phyloP scores from a whole-genome alignment of 2,888 invertebrate genomes.

The Syrphus vitripennis region DNA sequence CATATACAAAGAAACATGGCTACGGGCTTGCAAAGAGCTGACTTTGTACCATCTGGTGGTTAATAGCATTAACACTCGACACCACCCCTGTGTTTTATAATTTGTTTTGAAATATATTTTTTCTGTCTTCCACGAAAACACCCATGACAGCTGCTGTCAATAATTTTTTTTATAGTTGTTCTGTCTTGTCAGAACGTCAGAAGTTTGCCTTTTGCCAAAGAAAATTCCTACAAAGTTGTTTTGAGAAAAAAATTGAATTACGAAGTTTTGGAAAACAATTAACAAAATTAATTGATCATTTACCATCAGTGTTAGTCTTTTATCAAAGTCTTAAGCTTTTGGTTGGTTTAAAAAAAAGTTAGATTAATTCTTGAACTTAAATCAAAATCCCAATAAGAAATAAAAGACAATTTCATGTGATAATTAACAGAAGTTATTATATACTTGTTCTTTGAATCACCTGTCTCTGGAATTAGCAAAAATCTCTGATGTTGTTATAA shows the following conservation, averaged over 20 bases:
- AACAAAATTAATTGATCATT: not conserved
- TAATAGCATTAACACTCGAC: not conserved
- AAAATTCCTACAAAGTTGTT: conserved; percentile 16
- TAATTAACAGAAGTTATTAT: conserved; percentile 27
- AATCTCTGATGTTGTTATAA: not conserved
- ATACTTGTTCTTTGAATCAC: conserved; percentile 7
- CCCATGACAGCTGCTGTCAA: conserved; percentile 61
- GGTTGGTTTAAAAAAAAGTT: conserved; percentile 34
- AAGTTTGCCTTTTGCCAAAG: conserved; percentile 35
- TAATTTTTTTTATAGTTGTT: conserved; percentile 27
- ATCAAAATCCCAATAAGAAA: not conserved
- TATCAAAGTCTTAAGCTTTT: conserved; percentile 14
- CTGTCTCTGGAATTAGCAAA: not conserved
- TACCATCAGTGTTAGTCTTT: not conserved
- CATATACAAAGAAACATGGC: no score
- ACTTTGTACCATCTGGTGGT: not conserved
- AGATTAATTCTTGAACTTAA: no score
- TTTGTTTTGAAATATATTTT: conserved; percentile 33
- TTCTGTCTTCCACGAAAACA: conserved; percentile 57
- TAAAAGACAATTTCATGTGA: not conserved
- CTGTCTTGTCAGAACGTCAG: conserved; percentile 3
- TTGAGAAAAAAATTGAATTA: not conserved
- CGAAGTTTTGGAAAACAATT: not conserved
- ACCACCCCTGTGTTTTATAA: not conserved
- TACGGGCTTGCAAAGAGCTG: not conserved